Evolutionary conservation across 92 coral and sea anemone genomes (phyloP), one percentile per base, ranked within the genome.

Genomic region (Phymanthus crucifer): DNA sequence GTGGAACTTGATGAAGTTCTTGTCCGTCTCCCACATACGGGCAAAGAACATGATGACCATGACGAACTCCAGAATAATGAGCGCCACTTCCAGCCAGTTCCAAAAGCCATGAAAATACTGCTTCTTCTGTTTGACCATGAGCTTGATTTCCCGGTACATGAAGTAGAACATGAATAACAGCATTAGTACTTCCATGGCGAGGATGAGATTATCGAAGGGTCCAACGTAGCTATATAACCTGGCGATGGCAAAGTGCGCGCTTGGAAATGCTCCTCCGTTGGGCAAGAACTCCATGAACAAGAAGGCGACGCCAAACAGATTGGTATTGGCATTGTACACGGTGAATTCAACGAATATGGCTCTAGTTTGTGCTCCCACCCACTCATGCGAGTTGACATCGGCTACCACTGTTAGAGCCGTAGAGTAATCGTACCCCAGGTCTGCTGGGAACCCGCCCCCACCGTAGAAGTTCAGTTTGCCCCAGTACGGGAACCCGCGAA

Each of bases 401-500:
- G 98, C 93, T 2, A 91, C 67, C 40, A 94, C 98, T 0, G 98
- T 94, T 36, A 91, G 32, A 26, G 97, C 98, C 3, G 96, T 91
- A 36, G 80, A 70, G 73, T 92, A 89, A n/a, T 94, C 98, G 72
- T 94, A 94, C 3, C 98, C 98, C 18, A 94, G 79, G 1, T 94
- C 97, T 1, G 98, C 97, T 1, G 92, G 92, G 35, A 88, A 95
- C 0, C 98, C 98, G 16, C 97, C 91, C 31, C 98, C 98, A 70
- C 85, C 81, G 79, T 95, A 95, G 78, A 86, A 56, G 47, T 89
- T 75, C 31, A 95, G 14, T 29, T 70, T 64, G 10, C 98, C 98
- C 98, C 95, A 90, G 90, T 92, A 93, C 12, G 98, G 98, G 75
- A 89, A 95, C 12, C 97, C 98, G 35, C 90, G 64, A n/a, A 95